Base-by-base conservation (phyloP, 2,797 vertebrate genomes). In the Phataginus tricuspis region DNA sequence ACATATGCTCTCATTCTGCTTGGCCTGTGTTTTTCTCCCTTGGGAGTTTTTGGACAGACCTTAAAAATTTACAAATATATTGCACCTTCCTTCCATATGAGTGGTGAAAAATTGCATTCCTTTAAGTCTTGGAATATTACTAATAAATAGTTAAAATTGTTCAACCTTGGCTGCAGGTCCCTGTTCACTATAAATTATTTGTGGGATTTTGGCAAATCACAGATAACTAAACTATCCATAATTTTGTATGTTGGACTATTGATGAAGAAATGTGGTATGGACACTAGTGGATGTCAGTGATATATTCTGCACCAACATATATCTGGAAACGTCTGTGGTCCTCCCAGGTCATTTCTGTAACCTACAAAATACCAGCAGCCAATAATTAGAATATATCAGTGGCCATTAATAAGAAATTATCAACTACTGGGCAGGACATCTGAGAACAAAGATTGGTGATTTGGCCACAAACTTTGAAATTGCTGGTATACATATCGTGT, bases 141-240 rank as follows among this genome's bases (percentile, higher is more conserved):
- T 61, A 91, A 92, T 82, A 95, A 79, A 51, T 77, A 80, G 80
- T 92, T 57, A 37, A 55, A 53, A 45, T n/a, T 53, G 16, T 68
- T 88, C 21, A 57, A 29, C 15, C n/a, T 93, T 6, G 19, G 39
- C 2, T 74, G 29, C 29, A 61, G 34, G 13, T n/a, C 6, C 31
- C 83, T 39, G 8, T 55, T 86, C 63, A 39, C 34, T 61, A 61
- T 66, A 31, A 93, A 34, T 77, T 96, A 86, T 82, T 86, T 87
- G 51, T 34, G 55, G 31, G 14, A 71, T 27, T 86, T 87, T 11
- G 7, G 45, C 7, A 88, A 79, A 84, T 88, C 23, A 63, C 4
- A 37, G 42, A 57, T 42, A 90, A 74, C 72, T 63, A 37, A 64
- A 71, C 4, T 49, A 25, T 9, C 45, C 14, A 31, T 71, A 75